phyloP scores from a whole-genome alignment of 2,797 vertebrate genomes.

The Psittacula derbiana region DNA sequence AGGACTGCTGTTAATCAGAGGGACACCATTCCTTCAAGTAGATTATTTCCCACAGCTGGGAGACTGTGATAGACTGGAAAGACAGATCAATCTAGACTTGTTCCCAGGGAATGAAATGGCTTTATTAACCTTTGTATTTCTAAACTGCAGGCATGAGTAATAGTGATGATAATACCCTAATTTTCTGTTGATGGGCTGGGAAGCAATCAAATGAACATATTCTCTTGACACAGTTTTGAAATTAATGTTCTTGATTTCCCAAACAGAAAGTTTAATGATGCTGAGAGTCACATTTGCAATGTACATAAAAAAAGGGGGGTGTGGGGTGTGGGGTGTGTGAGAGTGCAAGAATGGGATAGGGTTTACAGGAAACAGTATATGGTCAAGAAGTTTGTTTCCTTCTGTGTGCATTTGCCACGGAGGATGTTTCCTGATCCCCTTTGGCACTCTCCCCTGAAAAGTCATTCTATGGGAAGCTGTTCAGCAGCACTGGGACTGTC shows the following conservation, averaged over 20 bases:
- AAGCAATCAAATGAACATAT: neutral
- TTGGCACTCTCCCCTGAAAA: neutral
- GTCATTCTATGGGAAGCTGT: neutral
- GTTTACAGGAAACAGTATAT: neutral
- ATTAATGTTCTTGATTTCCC: neutral
- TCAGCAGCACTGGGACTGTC: neutral
- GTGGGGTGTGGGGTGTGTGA: too few species aligned
- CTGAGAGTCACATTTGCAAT: neutral
- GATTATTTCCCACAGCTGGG: too few species aligned
- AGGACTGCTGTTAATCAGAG: too few species aligned
- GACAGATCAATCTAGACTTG: neutral
- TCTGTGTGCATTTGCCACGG: fast-evolving
- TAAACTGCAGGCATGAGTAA: slow-evolving; percentile 18
- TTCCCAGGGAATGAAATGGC: neutral
- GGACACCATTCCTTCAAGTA: too few species aligned
- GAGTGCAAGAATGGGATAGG: neutral
- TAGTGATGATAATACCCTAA: neutral
- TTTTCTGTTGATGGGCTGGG: neutral
- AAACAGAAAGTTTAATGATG: neutral
- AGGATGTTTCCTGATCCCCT: neutral
- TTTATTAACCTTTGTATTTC: slow-evolving; percentile 47
- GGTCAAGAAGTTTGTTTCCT: neutral
- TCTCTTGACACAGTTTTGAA: neutral
- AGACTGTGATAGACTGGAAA: neutral
- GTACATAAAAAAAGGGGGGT: neutral